phyloP scores from a whole-genome alignment of 1,140 invertebrate genomes.

The Ylistrum balloti region DNA sequence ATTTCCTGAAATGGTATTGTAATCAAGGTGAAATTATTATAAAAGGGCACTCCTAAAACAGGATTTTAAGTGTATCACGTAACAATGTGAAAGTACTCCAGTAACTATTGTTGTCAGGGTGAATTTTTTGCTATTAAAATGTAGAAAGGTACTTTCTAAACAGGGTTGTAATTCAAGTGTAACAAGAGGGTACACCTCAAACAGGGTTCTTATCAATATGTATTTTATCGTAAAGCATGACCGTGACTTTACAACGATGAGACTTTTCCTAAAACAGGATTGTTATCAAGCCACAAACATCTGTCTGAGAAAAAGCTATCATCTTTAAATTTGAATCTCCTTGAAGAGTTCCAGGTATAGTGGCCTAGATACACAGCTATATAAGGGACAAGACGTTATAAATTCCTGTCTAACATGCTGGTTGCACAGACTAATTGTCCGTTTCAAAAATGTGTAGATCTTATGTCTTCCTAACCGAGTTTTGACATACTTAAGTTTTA shows the following conservation, averaged over 20 bases:
- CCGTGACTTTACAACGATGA: background rate
- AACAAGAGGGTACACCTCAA: background rate
- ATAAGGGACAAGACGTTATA: background rate
- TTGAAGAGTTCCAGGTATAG: background rate
- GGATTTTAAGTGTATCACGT: too few relatives aligned
- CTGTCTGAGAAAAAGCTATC: slow-evolving; percentile 6
- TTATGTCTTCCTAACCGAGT: background rate
- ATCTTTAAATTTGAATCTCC: background rate
- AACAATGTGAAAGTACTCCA: too few relatives aligned
- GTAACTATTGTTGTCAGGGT: too few relatives aligned
- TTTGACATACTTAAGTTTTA: background rate
- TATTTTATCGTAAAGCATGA: background rate
- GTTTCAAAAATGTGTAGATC: background rate
- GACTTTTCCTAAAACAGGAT: background rate
- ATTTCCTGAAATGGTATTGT: too few relatives aligned
- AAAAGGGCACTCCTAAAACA: too few relatives aligned
- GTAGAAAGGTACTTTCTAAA: too few relatives aligned
- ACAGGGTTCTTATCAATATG: background rate
- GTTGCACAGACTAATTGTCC: slow-evolving; percentile 8
- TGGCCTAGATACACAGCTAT: background rate
- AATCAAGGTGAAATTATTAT: too few relatives aligned
- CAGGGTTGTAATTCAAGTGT: too few relatives aligned
- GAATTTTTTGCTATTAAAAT: too few relatives aligned
- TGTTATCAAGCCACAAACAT: background rate
- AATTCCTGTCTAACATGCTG: background rate